These are phyloP conservation scores for Amorpha juglandis DNA, from an alignment of 2,888 invertebrate genomes.

Conservation along the genomic window DNA sequence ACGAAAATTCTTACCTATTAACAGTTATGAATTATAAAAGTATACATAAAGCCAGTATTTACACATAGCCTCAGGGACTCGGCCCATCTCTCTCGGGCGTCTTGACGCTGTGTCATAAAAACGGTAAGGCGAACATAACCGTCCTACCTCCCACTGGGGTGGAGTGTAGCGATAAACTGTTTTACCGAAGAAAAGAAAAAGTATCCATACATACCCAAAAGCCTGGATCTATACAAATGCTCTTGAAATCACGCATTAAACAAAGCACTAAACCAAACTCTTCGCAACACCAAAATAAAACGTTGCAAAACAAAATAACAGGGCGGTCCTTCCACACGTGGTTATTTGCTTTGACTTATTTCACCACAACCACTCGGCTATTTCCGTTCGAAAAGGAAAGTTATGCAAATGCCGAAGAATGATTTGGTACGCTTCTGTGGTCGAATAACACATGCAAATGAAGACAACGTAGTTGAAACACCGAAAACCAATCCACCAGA, in stretches of 20 bases:
- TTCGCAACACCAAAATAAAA: slow-evolving; percentile 21
- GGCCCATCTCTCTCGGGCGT: no score
- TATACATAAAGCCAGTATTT: no score
- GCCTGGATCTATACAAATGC: neutral
- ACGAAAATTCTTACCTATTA: neutral
- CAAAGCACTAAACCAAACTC: neutral
- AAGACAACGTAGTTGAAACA: neutral
- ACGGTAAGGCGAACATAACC: no score
- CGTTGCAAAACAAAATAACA: slow-evolving; percentile 51
- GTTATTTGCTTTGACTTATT: slow-evolving; percentile 49
- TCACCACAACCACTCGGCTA: slow-evolving; percentile 53
- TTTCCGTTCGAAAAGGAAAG: slow-evolving; percentile 68
- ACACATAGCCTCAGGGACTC: no score
- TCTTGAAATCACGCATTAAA: neutral
- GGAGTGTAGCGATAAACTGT: no score
- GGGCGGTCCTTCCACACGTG: slow-evolving; percentile 39
- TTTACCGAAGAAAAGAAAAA: no score
- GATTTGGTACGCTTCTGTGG: slow-evolving; percentile 43
- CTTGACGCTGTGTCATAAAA: no score
- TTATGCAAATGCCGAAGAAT: slow-evolving; percentile 56
- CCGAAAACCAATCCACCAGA: neutral
- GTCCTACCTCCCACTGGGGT: no score
- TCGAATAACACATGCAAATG: slow-evolving; percentile 30
- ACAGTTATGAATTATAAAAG: neutral
- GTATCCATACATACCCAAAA: no score